A percentile compares a stretch with the other conserved stretches of the same genome.
Conservation (phyloP, 2,888 invertebrate genomes). For the Gymnocheta viridis region DNA sequence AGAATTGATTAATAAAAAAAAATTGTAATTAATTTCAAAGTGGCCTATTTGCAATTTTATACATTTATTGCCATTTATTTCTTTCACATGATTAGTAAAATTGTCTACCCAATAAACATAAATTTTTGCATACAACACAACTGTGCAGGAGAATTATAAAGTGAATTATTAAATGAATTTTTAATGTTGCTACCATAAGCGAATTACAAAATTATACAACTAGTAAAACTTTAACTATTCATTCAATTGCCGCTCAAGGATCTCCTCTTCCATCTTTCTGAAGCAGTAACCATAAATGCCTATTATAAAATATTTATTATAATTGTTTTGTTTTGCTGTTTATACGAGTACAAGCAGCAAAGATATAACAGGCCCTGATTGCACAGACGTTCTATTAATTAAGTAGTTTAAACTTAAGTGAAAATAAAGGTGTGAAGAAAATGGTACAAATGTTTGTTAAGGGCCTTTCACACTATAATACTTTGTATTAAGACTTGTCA, state of each 20-base stretch:
- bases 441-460: too few species aligned
- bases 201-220: background rate
- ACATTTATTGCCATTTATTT: background rate
- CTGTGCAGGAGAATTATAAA: conserved; percentile 22
- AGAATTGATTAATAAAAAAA: background rate
- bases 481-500: too few species aligned
- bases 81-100: background rate
- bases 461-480: too few species aligned
- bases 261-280: background rate
- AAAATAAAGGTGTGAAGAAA: too few species aligned
- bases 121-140: background rate
- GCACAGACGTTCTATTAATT: too few species aligned
- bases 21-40: background rate
- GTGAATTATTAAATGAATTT: conserved; percentile 44
- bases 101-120: background rate
- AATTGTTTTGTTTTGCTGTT: background rate
- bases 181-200: conserved; percentile 15
- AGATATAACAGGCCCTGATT: background rate
- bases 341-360: background rate
- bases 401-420: too few species aligned
- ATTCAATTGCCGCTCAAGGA: background rate
- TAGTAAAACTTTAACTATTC: background rate
- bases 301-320: background rate
- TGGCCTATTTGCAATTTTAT: background rate
- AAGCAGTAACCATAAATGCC: background rate